Evolutionary conservation across 1,140 invertebrate genomes (phyloP).

Genomic region (Apis mellifera): Amel_HAv3.1 CM009940.2:1843501-1844000

Average conservation of each 20-base stretch:
- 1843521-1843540: conserved; percentile 6
- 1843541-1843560: background rate
- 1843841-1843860: background rate
- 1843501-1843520: background rate
- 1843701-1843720: background rate
- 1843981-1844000: background rate
- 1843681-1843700: background rate
- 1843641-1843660: conserved; percentile 1
- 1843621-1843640: background rate
- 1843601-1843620: background rate
- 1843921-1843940: no score
- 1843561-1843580: background rate
- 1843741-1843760: background rate
- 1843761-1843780: no score
- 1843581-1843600: no score
- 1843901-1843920: no score
- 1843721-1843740: background rate
- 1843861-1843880: background rate
- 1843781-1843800: no score
- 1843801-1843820: no score
- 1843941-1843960: no score
- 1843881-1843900: background rate
- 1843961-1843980: no score
- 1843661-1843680: background rate
- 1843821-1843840: background rate